Conservation (phyloP, 2,113 vertebrate species). For the Prunella himalayana region DNA sequence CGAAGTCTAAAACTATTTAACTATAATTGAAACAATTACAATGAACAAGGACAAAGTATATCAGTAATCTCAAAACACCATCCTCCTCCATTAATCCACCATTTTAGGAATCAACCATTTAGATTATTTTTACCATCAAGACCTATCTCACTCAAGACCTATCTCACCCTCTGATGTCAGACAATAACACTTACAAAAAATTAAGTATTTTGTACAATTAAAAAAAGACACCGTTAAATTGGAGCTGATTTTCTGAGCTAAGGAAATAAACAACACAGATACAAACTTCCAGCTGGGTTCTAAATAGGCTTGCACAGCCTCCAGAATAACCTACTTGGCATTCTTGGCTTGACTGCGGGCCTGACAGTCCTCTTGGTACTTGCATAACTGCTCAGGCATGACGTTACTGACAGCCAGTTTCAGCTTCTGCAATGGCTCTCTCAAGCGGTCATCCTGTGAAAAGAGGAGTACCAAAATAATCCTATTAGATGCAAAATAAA, state of each 20-base stretch:
- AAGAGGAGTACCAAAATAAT: not conserved
- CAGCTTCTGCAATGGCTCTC: slow-evolving; percentile 90
- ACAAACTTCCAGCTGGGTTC: not conserved
- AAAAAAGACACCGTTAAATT: not conserved
- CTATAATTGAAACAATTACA: not conserved
- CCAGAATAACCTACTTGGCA: slow-evolving; percentile 80
- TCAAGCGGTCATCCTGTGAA: slow-evolving; percentile 88
- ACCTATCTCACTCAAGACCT: not conserved
- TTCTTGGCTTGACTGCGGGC: slow-evolving; percentile 89
- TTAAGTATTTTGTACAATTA: not conserved
- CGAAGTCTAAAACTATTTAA: not conserved
- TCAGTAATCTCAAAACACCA: not conserved
- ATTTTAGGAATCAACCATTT: not conserved
- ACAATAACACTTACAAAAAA: not conserved
- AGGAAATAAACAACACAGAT: not conserved
- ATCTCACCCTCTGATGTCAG: not conserved
- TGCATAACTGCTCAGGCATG: slow-evolving; percentile 94
- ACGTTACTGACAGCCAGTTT: slow-evolving; percentile 92
- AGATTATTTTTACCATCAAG: not conserved
- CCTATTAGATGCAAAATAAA: not conserved
- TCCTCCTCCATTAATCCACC: not conserved
- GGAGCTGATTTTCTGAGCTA: not conserved
- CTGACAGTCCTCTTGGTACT: slow-evolving; percentile 94
- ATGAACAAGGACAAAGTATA: not conserved
- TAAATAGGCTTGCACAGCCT: not conserved